These are phyloP conservation scores for Plutomurus gul DNA, from an alignment of 1,140 invertebrate genomes.

Conservation along the genomic window DNA sequence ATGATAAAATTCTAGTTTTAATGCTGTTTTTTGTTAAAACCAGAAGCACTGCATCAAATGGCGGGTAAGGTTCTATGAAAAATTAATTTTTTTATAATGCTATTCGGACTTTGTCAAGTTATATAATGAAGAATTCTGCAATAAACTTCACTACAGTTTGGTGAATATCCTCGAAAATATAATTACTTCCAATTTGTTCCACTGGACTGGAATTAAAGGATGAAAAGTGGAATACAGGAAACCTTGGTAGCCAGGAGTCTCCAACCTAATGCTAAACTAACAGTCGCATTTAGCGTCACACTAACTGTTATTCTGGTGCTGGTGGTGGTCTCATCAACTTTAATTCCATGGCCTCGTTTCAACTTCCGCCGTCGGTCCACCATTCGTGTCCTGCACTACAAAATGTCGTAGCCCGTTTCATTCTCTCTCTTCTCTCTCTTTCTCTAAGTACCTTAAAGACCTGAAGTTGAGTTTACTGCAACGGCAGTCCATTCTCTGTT, in stretches of 20 bases:
- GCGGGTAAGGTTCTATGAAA: no score
- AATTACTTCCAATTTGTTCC: no score
- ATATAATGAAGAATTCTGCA: no score
- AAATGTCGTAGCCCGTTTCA: slow-evolving; percentile 19
- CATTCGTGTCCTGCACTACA: slow-evolving; percentile 18
- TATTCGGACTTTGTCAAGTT: no score
- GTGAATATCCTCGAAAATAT: no score
- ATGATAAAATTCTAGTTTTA: no score
- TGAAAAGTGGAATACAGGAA: no score
- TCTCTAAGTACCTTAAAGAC: slow-evolving; percentile 6
- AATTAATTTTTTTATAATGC: no score
- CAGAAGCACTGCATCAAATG: no score
- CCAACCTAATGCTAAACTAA: neutral
- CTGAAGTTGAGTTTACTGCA: neutral
- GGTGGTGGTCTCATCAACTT: slow-evolving; percentile 23
- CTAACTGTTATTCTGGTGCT: slow-evolving; percentile 17
- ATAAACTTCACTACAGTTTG: no score
- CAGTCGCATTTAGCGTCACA: neutral
- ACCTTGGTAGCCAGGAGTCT: neutral
- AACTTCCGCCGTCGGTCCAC: slow-evolving; percentile 15
- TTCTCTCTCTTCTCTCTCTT: neutral
- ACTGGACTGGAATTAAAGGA: no score
- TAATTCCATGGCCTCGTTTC: slow-evolving; percentile 24
- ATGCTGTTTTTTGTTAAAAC: no score
- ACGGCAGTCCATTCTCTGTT: neutral